Evolutionary conservation across 2,797 vertebrate genomes (phyloP).

Genomic region (Hoplostethus mediterraneus): DNA sequence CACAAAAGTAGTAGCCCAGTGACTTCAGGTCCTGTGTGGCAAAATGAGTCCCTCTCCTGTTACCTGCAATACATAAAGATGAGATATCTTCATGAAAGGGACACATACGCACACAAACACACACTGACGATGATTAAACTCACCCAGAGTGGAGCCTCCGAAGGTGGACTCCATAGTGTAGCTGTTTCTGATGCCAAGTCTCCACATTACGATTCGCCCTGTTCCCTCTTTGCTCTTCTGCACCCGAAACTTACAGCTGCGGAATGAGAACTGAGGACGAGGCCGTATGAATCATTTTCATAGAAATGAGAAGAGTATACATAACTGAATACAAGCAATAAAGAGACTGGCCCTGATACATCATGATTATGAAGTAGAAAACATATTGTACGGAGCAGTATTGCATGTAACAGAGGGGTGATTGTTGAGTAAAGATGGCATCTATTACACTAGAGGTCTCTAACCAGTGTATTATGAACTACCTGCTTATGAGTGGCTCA

Average conservation of each 20-base stretch:
- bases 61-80: conserved; percentile 74
- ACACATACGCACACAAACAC: background rate
- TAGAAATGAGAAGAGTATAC: background rate
- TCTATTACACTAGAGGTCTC: background rate
- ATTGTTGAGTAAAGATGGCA: background rate
- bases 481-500: too few relatives aligned
- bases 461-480: too few relatives aligned
- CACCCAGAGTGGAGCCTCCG: conserved; percentile 92
- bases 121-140: conserved; percentile 38
- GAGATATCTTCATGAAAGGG: background rate
- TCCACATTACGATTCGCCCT: conserved; percentile 93
- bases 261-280: conserved; percentile 89
- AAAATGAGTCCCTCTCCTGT: conserved; percentile 90
- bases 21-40: conserved; percentile 89
- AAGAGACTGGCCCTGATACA: background rate
- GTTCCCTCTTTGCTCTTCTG: conserved; percentile 95
- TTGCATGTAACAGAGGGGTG: too few relatives aligned
- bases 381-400: background rate
- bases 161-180: conserved; percentile 96
- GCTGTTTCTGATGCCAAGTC: conserved; percentile 92
- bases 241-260: conserved; percentile 94
- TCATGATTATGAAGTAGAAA: background rate
- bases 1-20: conserved; percentile 90
- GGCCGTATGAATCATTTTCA: conserved; percentile 4
- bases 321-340: conserved; percentile 5